Evolutionary conservation across 35 echinoderm and acorn worm species (phyloP).

Genomic region (Chiridota heheva): DNA sequence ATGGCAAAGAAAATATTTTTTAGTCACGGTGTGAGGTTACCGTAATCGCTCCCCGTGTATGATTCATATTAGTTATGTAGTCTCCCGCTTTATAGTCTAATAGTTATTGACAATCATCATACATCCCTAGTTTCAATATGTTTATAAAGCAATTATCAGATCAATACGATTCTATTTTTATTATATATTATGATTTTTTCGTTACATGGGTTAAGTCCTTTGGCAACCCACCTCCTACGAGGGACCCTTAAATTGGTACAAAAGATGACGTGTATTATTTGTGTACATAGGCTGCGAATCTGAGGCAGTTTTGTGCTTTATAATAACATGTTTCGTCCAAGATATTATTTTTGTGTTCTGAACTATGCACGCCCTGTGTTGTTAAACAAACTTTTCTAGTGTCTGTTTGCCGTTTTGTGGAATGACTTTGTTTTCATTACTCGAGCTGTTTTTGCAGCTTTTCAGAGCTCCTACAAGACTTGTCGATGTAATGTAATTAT

Average conservation of each 20-base stretch:
- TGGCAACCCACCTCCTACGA: constrained; percentile 1
- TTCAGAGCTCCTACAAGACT: constrained; percentile 28
- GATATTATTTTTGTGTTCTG: constrained; percentile 56
- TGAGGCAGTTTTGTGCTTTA: constrained; percentile 40
- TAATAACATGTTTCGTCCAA: constrained; percentile 20
- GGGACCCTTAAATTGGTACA: constrained; percentile 40
- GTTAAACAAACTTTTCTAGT: neutral
- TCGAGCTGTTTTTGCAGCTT: constrained; percentile 49
- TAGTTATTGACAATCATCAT: too few relatives aligned
- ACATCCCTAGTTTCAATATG: too few relatives aligned
- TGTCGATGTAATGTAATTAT: constrained; percentile 60
- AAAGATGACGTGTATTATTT: constrained; percentile 47
- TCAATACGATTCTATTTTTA: too few relatives aligned
- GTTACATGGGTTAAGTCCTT: neutral
- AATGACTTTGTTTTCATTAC: constrained; percentile 42
- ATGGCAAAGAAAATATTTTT: too few relatives aligned
- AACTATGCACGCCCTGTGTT: constrained; percentile 44
- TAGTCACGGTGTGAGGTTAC: too few relatives aligned
- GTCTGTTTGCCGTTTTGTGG: constrained; percentile 14
- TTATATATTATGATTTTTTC: too few relatives aligned
- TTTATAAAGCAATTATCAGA: too few relatives aligned
- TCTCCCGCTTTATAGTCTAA: too few relatives aligned
- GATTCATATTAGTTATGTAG: too few relatives aligned
- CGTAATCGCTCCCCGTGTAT: too few relatives aligned
- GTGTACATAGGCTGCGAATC: constrained; percentile 43